These are phyloP conservation scores for Trissolcus brochymenae DNA, from an alignment of 2,888 invertebrate species.

Conservation along the genomic window DNA sequence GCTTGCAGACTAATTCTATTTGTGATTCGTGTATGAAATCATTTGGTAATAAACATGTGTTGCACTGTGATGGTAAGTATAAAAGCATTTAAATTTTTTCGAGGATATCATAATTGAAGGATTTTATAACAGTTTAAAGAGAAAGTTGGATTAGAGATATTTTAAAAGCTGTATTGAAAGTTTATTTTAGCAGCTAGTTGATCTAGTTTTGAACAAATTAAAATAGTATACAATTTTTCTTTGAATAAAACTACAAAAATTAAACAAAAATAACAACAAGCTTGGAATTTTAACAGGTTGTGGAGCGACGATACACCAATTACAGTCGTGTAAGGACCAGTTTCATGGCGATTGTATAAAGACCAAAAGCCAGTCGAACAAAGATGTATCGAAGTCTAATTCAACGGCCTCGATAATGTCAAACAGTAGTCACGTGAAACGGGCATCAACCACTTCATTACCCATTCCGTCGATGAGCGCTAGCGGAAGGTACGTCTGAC, in stretches of 20 bases:
- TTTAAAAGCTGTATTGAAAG: too few relatives aligned
- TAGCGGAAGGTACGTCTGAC: slow-evolving; percentile 71
- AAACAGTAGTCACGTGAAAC: slow-evolving; percentile 67
- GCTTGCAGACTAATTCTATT: slow-evolving; percentile 81
- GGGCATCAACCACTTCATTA: slow-evolving; percentile 72
- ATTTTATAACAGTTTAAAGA: too few relatives aligned
- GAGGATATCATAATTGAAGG: too few relatives aligned
- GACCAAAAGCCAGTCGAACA: slow-evolving; percentile 77
- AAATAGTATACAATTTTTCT: too few relatives aligned
- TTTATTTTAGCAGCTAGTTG: too few relatives aligned
- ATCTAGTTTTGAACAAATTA: too few relatives aligned
- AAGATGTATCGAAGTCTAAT: slow-evolving; percentile 73
- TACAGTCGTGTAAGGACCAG: slow-evolving; percentile 89
- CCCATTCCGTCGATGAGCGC: slow-evolving; percentile 69
- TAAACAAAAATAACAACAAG: neutral
- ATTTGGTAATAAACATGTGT: slow-evolving; percentile 86
- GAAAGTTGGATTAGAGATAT: too few relatives aligned
- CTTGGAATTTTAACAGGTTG: slow-evolving; percentile 82
- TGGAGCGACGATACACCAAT: slow-evolving; percentile 90
- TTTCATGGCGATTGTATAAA: slow-evolving; percentile 87
- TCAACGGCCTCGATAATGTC: slow-evolving; percentile 69
- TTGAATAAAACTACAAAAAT: neutral
- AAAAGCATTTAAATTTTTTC: neutral
- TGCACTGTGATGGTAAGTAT: slow-evolving; percentile 89
- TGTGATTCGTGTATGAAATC: slow-evolving; percentile 89